Base-by-base conservation (phyloP, 2,797 vertebrate genomes). In the Eulemur albifrons region DNA sequence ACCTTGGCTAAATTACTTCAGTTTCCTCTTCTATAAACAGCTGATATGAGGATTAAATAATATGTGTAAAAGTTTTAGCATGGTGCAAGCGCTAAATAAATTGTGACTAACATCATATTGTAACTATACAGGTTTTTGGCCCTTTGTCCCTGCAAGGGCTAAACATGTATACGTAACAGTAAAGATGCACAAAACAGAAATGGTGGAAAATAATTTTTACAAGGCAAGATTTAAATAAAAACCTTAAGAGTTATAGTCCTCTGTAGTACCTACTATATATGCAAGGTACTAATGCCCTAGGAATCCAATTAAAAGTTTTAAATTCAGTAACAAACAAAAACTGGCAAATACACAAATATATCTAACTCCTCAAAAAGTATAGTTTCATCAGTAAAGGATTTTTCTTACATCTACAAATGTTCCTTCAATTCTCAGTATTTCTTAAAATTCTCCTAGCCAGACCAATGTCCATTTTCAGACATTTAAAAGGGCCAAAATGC, bases 241-340 rank as follows among this genome's bases (percentile, higher is more conserved):
- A 61, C 0, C 18, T 45, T 40, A 79, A 4, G n/a, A 90, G n/a
- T 59, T 90, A 83, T 79, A 87, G 63, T 69, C 27, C 21, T 86
- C 57, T 27, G 43, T 1, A 54, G 17, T 85, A 75, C 13, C 85
- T 61, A 57, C 23, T 59, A 85, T 14, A 59, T 13, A 89, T 5
- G 18, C 43, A 76, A 93, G 69, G 52, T 67, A 89, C 23, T 43
- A 92, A 86, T 30, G 18, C 17, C 30, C 38, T 50, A 1, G 2
- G 14, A 63, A 32, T 83, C 27, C 35, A 69, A 84, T 27, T 63
- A 91, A 67, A 72, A 75, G 57, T n/a, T 45, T 82, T 67, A 57
- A 92, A 79, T 77, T 67, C 23, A 94, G 79, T 20, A 52, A 94
- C 17, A 85, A 88, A 84, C 30, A 92, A 83, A 97, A 82, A 59